phyloP scores from a whole-genome alignment of 1,140 invertebrate species.

The Lepidotrigona ventralis region DNA sequence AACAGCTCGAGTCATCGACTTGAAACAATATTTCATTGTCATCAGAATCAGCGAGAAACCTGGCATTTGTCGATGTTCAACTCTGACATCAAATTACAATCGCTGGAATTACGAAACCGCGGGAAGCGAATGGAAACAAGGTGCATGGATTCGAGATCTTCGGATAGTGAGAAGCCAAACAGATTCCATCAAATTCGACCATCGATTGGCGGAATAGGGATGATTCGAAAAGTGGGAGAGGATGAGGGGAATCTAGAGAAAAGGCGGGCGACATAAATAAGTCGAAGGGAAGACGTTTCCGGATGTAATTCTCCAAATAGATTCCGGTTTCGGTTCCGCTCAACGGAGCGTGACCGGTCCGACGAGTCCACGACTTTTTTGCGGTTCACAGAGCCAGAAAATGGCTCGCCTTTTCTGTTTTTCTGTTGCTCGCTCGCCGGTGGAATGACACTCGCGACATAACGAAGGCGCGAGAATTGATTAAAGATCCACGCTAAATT shows the following conservation, averaged over 20 bases:
- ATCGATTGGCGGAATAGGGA: neutral
- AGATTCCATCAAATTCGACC: neutral
- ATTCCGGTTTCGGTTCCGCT: constrained; percentile 56
- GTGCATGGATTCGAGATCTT: neutral
- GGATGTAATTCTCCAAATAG: constrained; percentile 64
- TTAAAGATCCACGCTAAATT: constrained; percentile 26
- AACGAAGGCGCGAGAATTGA: neutral
- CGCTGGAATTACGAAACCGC: neutral
- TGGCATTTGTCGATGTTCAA: too few species aligned
- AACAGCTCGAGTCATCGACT: too few species aligned
- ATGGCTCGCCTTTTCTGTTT: neutral
- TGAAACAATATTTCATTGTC: too few species aligned
- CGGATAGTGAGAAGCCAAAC: neutral
- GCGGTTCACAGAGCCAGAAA: constrained; percentile 60
- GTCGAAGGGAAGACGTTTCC: constrained; percentile 20
- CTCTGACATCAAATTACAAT: too few species aligned
- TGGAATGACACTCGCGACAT: neutral
- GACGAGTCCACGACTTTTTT: constrained; percentile 26
- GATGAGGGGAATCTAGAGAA: neutral
- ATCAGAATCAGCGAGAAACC: too few species aligned
- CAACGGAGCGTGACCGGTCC: constrained; percentile 31
- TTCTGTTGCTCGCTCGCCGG: too few species aligned
- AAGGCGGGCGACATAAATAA: constrained; percentile 23
- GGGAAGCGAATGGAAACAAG: neutral
- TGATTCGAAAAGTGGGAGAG: too few species aligned